A percentile compares a stretch with the other conserved stretches of the same genome.
Conservation (phyloP, 2,888 invertebrate species). For the Eupithecia dodoneata region DNA sequence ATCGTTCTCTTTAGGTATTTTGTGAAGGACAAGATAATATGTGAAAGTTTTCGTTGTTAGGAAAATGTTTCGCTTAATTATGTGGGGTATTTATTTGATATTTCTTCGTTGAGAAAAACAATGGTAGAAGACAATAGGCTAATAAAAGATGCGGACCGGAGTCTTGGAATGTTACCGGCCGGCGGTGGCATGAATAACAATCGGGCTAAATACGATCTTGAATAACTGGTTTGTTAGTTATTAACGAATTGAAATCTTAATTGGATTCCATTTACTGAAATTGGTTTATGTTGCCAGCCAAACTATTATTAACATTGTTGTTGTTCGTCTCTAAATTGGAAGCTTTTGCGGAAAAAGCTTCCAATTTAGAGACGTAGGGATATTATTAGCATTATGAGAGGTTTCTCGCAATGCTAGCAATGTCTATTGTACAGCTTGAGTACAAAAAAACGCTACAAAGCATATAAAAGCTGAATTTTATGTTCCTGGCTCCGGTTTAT, state of each 20-base stretch:
- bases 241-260: conserved; percentile 33
- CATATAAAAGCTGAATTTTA: conserved; percentile 58
- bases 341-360: background rate
- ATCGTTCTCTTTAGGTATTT: conserved; percentile 57
- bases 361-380: too few relatives aligned
- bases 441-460: background rate
- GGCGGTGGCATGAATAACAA: conserved; percentile 21
- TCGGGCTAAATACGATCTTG: conserved; percentile 23
- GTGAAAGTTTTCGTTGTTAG: conserved; percentile 45
- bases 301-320: conserved; percentile 19
- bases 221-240: conserved; percentile 30
- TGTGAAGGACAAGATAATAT: conserved; percentile 54
- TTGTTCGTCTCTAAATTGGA: background rate
- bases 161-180: conserved; percentile 26
- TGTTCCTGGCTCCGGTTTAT: conserved; percentile 49
- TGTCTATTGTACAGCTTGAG: conserved; percentile 24
- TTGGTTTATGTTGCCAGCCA: conserved; percentile 17
- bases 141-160: conserved; percentile 16
- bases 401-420: conserved; percentile 24
- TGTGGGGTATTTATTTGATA: conserved; percentile 25
- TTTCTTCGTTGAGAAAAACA: conserved; percentile 24
- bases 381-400: conserved; percentile 13
- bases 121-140: conserved; percentile 25
- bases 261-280: conserved; percentile 24
- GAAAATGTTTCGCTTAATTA: conserved; percentile 29